Percentiles rank a stretch among this genome's conserved stretches.
Evolutionary conservation across 2,888 invertebrate genomes (phyloP).

Genomic region (Drosophila ustulata): DNA sequence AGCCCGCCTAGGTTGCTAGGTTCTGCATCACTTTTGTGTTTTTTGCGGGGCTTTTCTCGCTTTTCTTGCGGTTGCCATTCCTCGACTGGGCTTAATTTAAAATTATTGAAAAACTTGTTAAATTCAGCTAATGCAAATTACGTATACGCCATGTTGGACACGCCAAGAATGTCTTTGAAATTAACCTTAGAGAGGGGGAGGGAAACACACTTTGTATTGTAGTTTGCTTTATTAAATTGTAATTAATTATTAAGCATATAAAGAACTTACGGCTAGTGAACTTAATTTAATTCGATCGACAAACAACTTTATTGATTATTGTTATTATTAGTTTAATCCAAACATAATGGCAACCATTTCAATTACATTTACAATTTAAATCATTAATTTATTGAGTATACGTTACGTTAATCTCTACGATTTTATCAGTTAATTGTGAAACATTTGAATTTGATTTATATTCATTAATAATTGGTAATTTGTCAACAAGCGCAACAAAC

Average conservation of each 20-base stretch:
- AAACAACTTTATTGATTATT: conserved; percentile 45
- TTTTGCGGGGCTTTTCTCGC: conserved; percentile 4
- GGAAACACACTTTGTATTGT: neutral
- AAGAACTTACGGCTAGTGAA: conserved; percentile 22
- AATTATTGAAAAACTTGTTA: conserved; percentile 58
- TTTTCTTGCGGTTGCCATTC: conserved; percentile 1
- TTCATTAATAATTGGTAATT: conserved; percentile 5
- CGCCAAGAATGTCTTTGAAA: neutral
- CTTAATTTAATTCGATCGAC: conserved; percentile 33
- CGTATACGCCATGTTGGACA: conserved; percentile 23
- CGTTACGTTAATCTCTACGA: neutral
- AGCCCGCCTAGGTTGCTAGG: conserved; percentile 8
- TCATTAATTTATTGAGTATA: conserved; percentile 8
- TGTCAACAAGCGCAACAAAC: conserved; percentile 16
- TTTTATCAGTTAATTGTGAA: conserved; percentile 29
- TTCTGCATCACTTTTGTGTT: conserved; percentile 16
- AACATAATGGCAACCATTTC: conserved; percentile 60
- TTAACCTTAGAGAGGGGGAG: neutral
- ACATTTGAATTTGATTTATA: conserved; percentile 17
- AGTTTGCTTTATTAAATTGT: conserved; percentile 39
- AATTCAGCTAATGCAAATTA: conserved; percentile 29
- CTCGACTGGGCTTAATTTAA: conserved; percentile 11
- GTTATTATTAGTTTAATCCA: conserved; percentile 25
- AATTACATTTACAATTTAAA: conserved; percentile 37
- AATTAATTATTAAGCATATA: conserved; percentile 16